Base-by-base conservation (phyloP, 2,888 invertebrate genomes). In the Prosapia bicincta region DNA sequence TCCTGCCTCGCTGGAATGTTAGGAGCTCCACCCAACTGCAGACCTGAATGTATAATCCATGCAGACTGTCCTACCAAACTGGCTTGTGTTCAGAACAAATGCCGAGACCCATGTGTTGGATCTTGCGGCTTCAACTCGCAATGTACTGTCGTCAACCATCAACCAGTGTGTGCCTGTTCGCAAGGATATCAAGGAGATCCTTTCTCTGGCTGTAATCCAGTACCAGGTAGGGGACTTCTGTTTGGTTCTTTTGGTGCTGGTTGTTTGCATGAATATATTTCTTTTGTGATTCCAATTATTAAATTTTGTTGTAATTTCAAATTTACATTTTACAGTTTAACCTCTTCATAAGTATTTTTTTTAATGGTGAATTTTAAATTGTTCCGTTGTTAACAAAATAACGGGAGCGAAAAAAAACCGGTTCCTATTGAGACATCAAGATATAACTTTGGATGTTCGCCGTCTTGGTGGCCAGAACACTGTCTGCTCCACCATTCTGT, bases 121-220 rank as follows among this genome's bases (percentile, higher is more conserved):
- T 91, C 92, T 3, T 93, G 93, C 82, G 93, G 93, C 26, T 90
- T 92, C 80, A 93, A 93, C 82, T 91, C 94, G 0, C 88, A 90
- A 75, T 94, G 94, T 81, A 87, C 85, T 7, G 92, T 91, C 3
- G 89, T 91, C 82, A 92, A 92, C 82, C 94, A 94, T 84, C 90
- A 90, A 80, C 93, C 93, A 0, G 88, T 91, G 79, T 94, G 94
- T 82, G 88, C 89, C 67, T 95, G 94, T 82, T 87, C 90, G 74
- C 87, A 88, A 67, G 92, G 91, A n/a, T 93, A 88, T 82, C 90
- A 92, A 81, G 94, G 94, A 26, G 93, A 94, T 87, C 93, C 94
- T 26, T 93, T 93, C 83, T 89, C 90, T 66, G 92, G 92, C 74
- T 94, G 94, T 82, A 90, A 87, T 82, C 88, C 86, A 69, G 73